phyloP scores from a whole-genome alignment of 2,888 invertebrate genomes.

The Leptopilina drosophilae region DNA sequence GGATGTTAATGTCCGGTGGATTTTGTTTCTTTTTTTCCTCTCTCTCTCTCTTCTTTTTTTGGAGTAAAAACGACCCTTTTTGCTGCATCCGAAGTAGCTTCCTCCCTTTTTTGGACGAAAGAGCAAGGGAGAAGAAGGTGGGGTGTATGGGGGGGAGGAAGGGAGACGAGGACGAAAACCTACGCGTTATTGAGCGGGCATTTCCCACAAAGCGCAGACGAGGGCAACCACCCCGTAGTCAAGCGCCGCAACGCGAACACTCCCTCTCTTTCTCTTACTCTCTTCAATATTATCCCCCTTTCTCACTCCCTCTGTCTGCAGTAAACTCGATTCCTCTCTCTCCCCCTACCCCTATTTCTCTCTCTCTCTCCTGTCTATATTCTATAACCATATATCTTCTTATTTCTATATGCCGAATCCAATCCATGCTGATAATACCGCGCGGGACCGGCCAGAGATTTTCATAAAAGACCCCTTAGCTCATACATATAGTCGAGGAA shows the following conservation, averaged over 20 bases:
- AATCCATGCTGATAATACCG: slow-evolving; percentile 28
- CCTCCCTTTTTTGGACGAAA: slow-evolving; percentile 48
- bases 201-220: slow-evolving; percentile 76
- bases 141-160: slow-evolving; percentile 53
- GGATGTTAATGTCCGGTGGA: slow-evolving; percentile 45
- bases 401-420: slow-evolving; percentile 46
- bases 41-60: slow-evolving; percentile 40
- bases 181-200: slow-evolving; percentile 76
- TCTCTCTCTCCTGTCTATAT: slow-evolving; percentile 36
- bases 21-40: neutral
- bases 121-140: slow-evolving; percentile 47
- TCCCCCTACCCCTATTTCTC: slow-evolving; percentile 48
- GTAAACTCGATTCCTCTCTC: slow-evolving; percentile 39
- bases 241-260: slow-evolving; percentile 65
- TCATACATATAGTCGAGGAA: no score
- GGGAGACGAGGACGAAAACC: slow-evolving; percentile 63
- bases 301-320: slow-evolving; percentile 51
- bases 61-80: slow-evolving; percentile 52
- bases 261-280: slow-evolving; percentile 57
- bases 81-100: slow-evolving; percentile 46
- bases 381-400: slow-evolving; percentile 45
- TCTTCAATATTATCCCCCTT: slow-evolving; percentile 39
- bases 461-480: neutral
- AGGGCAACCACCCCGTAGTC: slow-evolving; percentile 75
- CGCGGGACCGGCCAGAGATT: slow-evolving; percentile 17